A percentile compares a stretch with the other conserved stretches of the same genome.
These are phyloP conservation scores for Eustalomyia histrio DNA, from an alignment of 2,888 invertebrate species.

Conservation along the genomic window DNA sequence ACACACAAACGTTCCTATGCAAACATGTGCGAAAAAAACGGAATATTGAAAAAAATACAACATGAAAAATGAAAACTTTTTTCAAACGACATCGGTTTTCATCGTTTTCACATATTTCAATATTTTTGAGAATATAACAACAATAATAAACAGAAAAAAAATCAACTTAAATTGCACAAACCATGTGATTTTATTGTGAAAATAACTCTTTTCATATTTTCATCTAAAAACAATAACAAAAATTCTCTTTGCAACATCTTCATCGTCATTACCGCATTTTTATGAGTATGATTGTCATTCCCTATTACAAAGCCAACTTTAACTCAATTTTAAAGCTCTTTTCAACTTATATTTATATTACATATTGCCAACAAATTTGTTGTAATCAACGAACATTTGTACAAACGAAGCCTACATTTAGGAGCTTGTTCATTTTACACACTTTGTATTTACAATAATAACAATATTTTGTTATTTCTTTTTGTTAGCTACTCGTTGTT, in stretches of 20 bases:
- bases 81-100: slow-evolving; percentile 54
- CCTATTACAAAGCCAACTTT: neutral
- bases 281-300: neutral
- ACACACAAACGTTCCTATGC: neutral
- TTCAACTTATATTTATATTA: neutral
- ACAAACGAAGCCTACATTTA: slow-evolving; percentile 53
- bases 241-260: slow-evolving; percentile 55
- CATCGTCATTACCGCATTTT: slow-evolving; percentile 4
- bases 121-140: slow-evolving; percentile 47
- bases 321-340: neutral
- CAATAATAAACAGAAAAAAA: slow-evolving; percentile 25
- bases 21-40: slow-evolving; percentile 7
- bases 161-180: slow-evolving; percentile 45
- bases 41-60: slow-evolving; percentile 18
- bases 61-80: slow-evolving; percentile 21
- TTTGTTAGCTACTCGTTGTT: slow-evolving; percentile 22
- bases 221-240: slow-evolving; percentile 18
- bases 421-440: slow-evolving; percentile 26
- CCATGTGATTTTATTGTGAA: slow-evolving; percentile 45
- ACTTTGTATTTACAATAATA: slow-evolving; percentile 15
- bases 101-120: slow-evolving; percentile 52
- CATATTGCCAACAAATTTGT: neutral
- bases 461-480: slow-evolving; percentile 16
- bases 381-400: slow-evolving; percentile 11
- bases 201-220: slow-evolving; percentile 10